These are phyloP conservation scores for Ornithoptera alexandrae DNA, from an alignment of 2,888 invertebrate genomes.

Conservation along the genomic window DNA sequence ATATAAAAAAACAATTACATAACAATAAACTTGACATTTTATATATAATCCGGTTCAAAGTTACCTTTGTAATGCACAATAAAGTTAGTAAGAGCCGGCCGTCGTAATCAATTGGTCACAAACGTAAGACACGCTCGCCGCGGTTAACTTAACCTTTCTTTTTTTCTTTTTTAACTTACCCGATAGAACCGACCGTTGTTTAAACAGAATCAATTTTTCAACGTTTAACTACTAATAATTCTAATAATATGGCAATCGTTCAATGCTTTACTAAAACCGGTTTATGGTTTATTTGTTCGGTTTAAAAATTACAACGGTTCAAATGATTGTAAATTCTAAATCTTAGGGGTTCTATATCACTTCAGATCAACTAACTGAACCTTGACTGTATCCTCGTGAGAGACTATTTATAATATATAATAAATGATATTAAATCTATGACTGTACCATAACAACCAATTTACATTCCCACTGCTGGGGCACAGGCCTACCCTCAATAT, in stretches of 20 bases:
- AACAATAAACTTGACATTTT: background rate
- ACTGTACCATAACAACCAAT: too few relatives aligned
- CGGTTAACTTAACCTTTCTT: background rate
- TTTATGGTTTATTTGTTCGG: background rate
- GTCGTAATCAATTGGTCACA: slow-evolving; percentile 29
- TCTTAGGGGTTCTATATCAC: too few relatives aligned
- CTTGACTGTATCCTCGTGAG: too few relatives aligned
- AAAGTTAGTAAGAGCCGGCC: slow-evolving; percentile 12
- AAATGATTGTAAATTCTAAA: too few relatives aligned
- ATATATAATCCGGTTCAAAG: slow-evolving; percentile 2
- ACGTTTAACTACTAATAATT: slow-evolving; percentile 1
- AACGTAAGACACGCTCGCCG: slow-evolving; percentile 16
- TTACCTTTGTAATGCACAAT: slow-evolving; percentile 5
- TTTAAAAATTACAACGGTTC: background rate
- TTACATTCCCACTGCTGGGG: too few relatives aligned
- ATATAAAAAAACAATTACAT: background rate
- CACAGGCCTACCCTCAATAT: too few relatives aligned
- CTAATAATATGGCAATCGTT: slow-evolving; percentile 9
- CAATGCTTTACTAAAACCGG: background rate
- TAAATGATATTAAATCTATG: too few relatives aligned
- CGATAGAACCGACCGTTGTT: slow-evolving; percentile 14
- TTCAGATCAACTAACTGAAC: too few relatives aligned
- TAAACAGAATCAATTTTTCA: slow-evolving; percentile 14
- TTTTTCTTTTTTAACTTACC: slow-evolving; percentile 4
- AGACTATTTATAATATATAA: too few relatives aligned